Percentiles rank a stretch among this genome's conserved stretches.
These are phyloP conservation scores for Dromococcyx pavoninus DNA, from an alignment of 2,797 vertebrate species.

Conservation along the genomic window DNA sequence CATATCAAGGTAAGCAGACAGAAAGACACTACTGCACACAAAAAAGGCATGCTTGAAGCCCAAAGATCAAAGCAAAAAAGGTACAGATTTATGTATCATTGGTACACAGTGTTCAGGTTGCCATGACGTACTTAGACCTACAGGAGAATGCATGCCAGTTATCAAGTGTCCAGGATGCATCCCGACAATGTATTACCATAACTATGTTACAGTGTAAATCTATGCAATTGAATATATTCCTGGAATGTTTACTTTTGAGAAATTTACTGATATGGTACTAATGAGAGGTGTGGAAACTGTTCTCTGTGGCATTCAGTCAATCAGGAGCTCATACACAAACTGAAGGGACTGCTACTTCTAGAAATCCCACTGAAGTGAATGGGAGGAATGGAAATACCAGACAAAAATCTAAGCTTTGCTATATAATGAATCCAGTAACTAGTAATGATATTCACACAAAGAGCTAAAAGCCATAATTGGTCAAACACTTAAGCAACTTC, in stretches of 20 bases:
- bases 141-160: neutral
- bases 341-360: neutral
- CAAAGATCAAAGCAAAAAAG: neutral
- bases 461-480: neutral
- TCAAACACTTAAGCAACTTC: neutral
- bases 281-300: neutral
- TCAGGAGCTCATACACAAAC: neutral
- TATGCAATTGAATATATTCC: neutral
- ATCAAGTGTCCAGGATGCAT: neutral
- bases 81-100: neutral
- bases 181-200: neutral
- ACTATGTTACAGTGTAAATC: neutral
- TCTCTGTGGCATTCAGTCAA: neutral
- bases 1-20: neutral
- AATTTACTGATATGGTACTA: neutral
- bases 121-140: neutral
- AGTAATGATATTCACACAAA: neutral
- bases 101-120: neutral
- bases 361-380: neutral
- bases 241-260: neutral
- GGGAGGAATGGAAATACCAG: neutral
- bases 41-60: neutral
- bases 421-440: neutral
- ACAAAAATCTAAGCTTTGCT: neutral
- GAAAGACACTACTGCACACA: neutral